These are phyloP conservation scores for Brachyrhaphis roseni DNA, from an alignment of 2,797 vertebrate species.

Conservation along the genomic window DNA sequence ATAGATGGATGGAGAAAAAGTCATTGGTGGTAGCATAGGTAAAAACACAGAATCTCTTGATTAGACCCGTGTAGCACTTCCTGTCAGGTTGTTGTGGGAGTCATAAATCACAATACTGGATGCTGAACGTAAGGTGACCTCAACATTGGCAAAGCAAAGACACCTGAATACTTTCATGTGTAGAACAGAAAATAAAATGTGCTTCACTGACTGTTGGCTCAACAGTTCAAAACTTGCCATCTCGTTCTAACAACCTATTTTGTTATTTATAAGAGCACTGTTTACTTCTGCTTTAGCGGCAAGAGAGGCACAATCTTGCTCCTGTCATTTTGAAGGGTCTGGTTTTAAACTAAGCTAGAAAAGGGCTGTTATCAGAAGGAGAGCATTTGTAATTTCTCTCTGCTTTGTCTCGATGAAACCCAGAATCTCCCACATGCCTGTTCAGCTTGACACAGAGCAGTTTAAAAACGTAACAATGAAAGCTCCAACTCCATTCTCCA, in stretches of 20 bases:
- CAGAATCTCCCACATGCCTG: conserved; percentile 16
- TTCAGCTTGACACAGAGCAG: conserved; percentile 24
- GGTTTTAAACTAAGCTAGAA: not conserved
- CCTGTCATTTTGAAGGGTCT: not conserved
- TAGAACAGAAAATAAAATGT: conserved; percentile 15
- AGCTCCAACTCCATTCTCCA: conserved; percentile 41
- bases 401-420: conserved; percentile 12
- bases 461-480: conserved; percentile 34
- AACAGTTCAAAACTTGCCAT: not conserved
- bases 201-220: conserved; percentile 13
- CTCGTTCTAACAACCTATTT: not conserved
- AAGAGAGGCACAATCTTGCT: not conserved
- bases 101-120: conserved; percentile 50
- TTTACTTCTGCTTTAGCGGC: not conserved
- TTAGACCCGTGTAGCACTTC: conserved; percentile 35
- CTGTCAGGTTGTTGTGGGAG: conserved; percentile 20
- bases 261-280: not conserved
- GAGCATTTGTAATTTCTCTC: conserved; percentile 10
- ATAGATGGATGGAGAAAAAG: not conserved
- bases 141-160: conserved; percentile 12
- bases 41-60: conserved; percentile 25
- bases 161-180: conserved; percentile 12
- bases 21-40: not conserved
- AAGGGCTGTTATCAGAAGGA: not conserved
- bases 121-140: conserved; percentile 50